Evolutionary conservation across 2,797 vertebrate species (phyloP), one percentile per base, ranked within the genome.

Genomic region (Gallinago nigripennis): DNA sequence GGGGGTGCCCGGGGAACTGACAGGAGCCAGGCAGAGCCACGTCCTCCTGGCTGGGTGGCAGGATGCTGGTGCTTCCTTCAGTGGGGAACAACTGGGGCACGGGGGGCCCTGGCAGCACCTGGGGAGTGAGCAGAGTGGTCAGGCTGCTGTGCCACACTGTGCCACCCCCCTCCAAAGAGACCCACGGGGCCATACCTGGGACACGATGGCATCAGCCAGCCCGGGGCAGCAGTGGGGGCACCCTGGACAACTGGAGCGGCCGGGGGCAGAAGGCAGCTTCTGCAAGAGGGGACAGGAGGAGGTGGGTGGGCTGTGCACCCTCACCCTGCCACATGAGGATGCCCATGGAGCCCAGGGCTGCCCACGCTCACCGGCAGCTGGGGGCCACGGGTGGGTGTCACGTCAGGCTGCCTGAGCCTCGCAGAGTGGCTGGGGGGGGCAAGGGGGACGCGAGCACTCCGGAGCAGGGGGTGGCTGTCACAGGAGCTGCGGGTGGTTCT

Each of bases 371-470:
- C 95, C 7, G 45, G 95, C 76, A 94, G 79, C 65, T 0, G 4
- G 39, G 71, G 53, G 2, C 37, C 16, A 0, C 89, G 75, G 54
- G 46, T 1, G 2, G 63, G 27, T 7, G 68, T 94, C 0, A 1
- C 10, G 2, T 56, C 11, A 0, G 65, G 64, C 13, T 78, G 87
- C 8, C 0, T 12, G 35, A 65, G 73, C 83, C 64, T 82, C 0
- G 0, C 1, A 0, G 58, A 33, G 66, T 10, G 77, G 5, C 77
- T 3, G 1, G 3, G 48, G 23, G 28, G 48, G 3, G 15, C 20
- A 0, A 0, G 5, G 19, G 5, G 58, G 7, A 1, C 15, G 10
- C 0, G 16, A 57, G 37, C 6, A 1, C 53, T 69, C 68, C 0
- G 10, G 33, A 68, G 79, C 14, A 2, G 61, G 64, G 37, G 17